Percentiles rank a stretch among this genome's conserved stretches.
Conservation (phyloP, 2,888 invertebrate genomes). For the Hyposoter didymator region DNA sequence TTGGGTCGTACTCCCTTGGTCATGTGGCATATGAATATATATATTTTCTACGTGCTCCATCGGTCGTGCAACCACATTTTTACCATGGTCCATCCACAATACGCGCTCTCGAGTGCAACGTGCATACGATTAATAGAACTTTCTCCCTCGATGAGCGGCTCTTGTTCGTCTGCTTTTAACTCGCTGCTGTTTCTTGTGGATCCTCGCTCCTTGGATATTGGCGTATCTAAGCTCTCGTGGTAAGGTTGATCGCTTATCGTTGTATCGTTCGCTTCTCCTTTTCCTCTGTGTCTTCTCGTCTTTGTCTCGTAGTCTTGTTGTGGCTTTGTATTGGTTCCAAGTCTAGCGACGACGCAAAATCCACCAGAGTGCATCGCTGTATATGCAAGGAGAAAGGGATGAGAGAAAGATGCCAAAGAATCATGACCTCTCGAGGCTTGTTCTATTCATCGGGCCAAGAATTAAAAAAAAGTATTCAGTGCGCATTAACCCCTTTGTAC, state of each 20-base stretch:
- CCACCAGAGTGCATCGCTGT: conserved; percentile 35
- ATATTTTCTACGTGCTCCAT: conserved; percentile 25
- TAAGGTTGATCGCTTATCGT: conserved; percentile 68
- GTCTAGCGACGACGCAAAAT: conserved; percentile 59
- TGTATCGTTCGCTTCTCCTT: conserved; percentile 42
- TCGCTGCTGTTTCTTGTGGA: conserved; percentile 52
- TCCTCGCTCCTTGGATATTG: conserved; percentile 39
- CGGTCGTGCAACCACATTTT: conserved; percentile 69
- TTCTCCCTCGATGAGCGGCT: conserved; percentile 69
- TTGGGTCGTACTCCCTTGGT: conserved; percentile 61
- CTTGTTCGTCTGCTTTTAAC: conserved; percentile 64
- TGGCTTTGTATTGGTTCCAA: conserved; percentile 49
- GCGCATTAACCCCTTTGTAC: conserved; percentile 49
- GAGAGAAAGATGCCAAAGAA: conserved; percentile 47
- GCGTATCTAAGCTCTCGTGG: conserved; percentile 48
- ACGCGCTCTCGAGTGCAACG: conserved; percentile 62
- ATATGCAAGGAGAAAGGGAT: conserved; percentile 61
- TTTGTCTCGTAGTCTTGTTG: conserved; percentile 58
- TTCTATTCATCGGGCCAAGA: conserved; percentile 51
- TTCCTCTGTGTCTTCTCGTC: conserved; percentile 25
- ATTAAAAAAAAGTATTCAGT: conserved; percentile 42
- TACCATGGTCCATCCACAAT: conserved; percentile 66
- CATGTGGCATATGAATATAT: conserved; percentile 24
- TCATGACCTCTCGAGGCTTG: conserved; percentile 57
- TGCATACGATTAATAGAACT: conserved; percentile 73